These are phyloP conservation scores for Vidua macroura DNA, from an alignment of 2,113 vertebrate genomes.

Conservation along the genomic window DNA sequence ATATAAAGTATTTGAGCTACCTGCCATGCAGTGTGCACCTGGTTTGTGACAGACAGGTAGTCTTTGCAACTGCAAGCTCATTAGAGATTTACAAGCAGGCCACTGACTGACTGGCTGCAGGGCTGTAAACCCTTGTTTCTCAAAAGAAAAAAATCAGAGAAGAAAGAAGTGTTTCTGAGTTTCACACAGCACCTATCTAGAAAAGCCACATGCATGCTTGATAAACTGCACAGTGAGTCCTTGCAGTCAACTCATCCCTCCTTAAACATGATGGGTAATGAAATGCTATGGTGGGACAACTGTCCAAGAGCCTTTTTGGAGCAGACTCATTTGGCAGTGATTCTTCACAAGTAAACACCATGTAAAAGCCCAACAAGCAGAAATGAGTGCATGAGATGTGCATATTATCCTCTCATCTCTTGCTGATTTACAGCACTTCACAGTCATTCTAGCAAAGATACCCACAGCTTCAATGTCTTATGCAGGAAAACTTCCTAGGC, in stretches of 20 bases:
- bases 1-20: neutral
- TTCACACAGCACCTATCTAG: neutral
- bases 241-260: slow-evolving; percentile 43
- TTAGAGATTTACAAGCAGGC: neutral
- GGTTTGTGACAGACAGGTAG: neutral
- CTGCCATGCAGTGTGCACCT: neutral
- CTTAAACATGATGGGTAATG: slow-evolving; percentile 60
- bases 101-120: neutral
- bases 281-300: slow-evolving; percentile 48
- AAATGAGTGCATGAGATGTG: neutral
- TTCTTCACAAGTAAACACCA: slow-evolving; percentile 12
- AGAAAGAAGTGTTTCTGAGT: neutral
- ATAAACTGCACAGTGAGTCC: neutral
- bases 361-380: slow-evolving; percentile 13
- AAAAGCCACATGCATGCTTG: neutral
- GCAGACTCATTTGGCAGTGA: slow-evolving; percentile 49
- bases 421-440: slow-evolving; percentile 44
- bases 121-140: neutral
- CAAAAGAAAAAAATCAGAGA: neutral
- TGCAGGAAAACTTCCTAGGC: slow-evolving; percentile 1
- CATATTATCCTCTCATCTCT: neutral
- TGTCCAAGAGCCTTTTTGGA: slow-evolving; percentile 23
- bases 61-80: neutral
- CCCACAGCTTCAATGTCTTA: slow-evolving; percentile 4
- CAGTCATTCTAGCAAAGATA: neutral